Percentiles rank a stretch among this genome's conserved stretches.
Conservation (phyloP, 2,797 vertebrate species). For the Hephaestus fuliginosus region DNA sequence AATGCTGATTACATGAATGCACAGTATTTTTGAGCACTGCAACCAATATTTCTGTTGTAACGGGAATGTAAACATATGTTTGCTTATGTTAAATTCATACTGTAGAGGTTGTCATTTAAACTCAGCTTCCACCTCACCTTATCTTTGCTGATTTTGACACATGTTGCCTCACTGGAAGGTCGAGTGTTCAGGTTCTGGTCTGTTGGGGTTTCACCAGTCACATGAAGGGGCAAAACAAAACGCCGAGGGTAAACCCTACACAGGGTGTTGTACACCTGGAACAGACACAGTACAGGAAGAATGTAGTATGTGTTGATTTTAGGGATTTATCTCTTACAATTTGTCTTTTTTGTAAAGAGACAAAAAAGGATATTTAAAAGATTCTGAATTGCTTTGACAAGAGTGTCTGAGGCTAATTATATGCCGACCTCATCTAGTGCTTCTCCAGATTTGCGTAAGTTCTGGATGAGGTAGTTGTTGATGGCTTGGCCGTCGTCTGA, state of each 20-base stretch:
- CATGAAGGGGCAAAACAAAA: slow-evolving; percentile 91
- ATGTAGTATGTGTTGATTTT: not conserved
- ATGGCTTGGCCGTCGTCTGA: slow-evolving; percentile 87
- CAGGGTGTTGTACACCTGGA: slow-evolving; percentile 85
- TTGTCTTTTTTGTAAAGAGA: not conserved
- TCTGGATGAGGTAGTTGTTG: slow-evolving; percentile 89
- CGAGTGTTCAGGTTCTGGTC: slow-evolving; percentile 89
- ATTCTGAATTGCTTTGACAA: not conserved
- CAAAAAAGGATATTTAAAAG: not conserved
- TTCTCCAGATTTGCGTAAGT: slow-evolving; percentile 89
- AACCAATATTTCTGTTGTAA: not conserved
- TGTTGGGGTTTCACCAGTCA: slow-evolving; percentile 79
- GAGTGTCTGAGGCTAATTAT: not conserved
- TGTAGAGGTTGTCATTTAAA: not conserved
- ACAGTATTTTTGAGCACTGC: not conserved
- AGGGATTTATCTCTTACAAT: not conserved
- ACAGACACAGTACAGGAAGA: slow-evolving; percentile 7
- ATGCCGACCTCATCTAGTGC: slow-evolving; percentile 81
- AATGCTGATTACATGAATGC: not conserved
- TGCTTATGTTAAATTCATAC: not conserved
- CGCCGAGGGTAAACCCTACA: slow-evolving; percentile 86
- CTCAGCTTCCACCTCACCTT: slow-evolving; percentile 81
- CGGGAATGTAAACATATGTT: not conserved
- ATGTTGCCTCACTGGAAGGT: slow-evolving; percentile 85
- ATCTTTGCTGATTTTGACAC: slow-evolving; percentile 85